Conservation (phyloP, 2,113 vertebrate genomes). For the Suricata suricatta region DNA sequence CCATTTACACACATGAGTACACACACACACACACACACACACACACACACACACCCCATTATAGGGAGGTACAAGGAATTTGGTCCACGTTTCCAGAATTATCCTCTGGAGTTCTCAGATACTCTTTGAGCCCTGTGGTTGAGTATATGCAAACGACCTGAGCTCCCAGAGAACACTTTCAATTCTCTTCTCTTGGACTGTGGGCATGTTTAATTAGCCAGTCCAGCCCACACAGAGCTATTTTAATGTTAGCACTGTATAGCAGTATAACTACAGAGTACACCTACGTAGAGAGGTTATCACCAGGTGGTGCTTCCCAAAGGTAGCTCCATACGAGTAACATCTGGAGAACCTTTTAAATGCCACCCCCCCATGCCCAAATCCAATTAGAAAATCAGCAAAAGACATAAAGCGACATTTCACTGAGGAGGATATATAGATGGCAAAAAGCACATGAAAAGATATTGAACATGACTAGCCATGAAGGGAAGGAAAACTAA, state of each 20-base stretch:
- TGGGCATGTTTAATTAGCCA: neutral
- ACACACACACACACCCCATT: neutral
- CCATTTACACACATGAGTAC: neutral
- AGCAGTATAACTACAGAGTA: neutral
- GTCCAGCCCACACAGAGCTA: neutral
- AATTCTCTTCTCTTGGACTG: neutral
- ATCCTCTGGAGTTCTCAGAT: neutral
- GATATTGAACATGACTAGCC: neutral
- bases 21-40: fast-evolving
- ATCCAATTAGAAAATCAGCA: neutral
- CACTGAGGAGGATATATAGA: neutral
- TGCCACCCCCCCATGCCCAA: neutral
- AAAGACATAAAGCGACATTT: neutral
- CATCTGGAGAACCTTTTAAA: neutral
- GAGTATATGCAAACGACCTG: neutral
- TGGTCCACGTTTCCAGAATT: neutral
- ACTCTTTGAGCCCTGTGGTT: neutral
- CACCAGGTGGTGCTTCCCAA: neutral
- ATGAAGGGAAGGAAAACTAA: neutral
- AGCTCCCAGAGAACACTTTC: neutral
- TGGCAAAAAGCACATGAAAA: neutral
- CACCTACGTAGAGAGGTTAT: neutral
- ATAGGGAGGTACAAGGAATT: neutral
- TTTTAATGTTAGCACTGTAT: neutral
- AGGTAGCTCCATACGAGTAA: neutral